Base-by-base conservation (phyloP, 1,140 invertebrate genomes). In the Leptonema lineaticorne region DNA sequence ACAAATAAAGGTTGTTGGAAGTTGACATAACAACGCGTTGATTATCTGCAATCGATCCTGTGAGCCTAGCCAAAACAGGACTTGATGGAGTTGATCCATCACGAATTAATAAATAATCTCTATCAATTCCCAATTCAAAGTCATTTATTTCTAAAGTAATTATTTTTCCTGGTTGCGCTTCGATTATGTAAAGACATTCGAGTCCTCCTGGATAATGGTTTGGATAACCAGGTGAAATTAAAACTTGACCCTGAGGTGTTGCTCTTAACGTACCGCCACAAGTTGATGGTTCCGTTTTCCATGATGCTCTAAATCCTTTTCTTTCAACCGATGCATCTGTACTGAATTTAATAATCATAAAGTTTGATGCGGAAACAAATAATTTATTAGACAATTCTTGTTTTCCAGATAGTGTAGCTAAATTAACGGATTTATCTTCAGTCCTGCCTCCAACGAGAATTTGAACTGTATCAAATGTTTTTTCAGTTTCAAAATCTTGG, bases 341-440 rank as follows among this genome's bases (percentile, higher is more conserved):
- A 72, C 92, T 92, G 82, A 98, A 98, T 80, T 96, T 97, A 68
- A 99, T 89, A 66, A 97, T 96, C 94, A 99, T 97, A 73, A 98
- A 96, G 79, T 98, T 98, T 14, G 94, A 96, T 16, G 94, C 95
- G 0, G 95, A 96, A 3, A 95, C 92, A 78, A 92, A 96, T 2
- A 92, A 86, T 76, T 91, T 90, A 67, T 87, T 91, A 45, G 90
- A 88, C 58, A 94, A 77, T 76, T 94, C 90, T 78, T 92, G 87
- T 80, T 92, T 90, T 65, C 96, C 96, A 8, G 95, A 97, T 6
- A 98, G 79, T 0, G 94, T 96, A 0, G 92, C 93, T 69, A 98
- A 81, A 70, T 92, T 94, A 2, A 95, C 91, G 14, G 94, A 92
- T 73, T 95, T 93, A 67, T 97, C 93, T 82, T 98, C 96, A 2